Percentiles rank a stretch among this genome's conserved stretches.
Evolutionary conservation across 2,113 vertebrate genomes (phyloP).

Genomic region (Eclectus roratus): DNA sequence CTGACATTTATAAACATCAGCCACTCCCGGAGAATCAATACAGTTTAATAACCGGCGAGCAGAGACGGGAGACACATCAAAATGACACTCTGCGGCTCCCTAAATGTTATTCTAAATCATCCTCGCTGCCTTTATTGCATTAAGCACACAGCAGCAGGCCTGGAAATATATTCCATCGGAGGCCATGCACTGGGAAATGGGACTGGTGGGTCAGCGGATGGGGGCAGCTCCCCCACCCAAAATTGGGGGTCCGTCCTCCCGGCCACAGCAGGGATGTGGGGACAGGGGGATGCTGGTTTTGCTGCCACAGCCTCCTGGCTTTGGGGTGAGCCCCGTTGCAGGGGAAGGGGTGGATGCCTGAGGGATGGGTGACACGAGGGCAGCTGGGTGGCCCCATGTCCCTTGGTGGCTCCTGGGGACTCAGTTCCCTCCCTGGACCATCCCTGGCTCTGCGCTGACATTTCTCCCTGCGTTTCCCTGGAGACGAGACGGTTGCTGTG

Average conservation of each 20-base stretch:
- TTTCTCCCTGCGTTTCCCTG: slow-evolving; percentile 55
- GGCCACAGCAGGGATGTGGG: fast-evolving
- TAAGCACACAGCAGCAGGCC: slow-evolving; percentile 3
- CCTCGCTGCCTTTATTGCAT: slow-evolving; percentile 52
- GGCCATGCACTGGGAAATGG: neutral
- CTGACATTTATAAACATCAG: slow-evolving; percentile 70
- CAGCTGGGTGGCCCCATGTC: fast-evolving
- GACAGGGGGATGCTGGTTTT: neutral
- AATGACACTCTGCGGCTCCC: slow-evolving; percentile 57
- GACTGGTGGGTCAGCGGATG: neutral
- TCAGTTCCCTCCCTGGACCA: neutral
- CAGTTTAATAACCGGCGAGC: slow-evolving; percentile 62
- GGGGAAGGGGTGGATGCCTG: neutral
- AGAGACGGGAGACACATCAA: slow-evolving; percentile 66
- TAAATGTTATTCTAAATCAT: slow-evolving; percentile 73
- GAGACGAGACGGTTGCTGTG: slow-evolving; percentile 72
- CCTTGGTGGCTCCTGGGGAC: neutral
- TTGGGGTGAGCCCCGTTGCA: fast-evolving
- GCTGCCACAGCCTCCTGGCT: neutral
- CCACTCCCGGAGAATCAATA: slow-evolving; percentile 49
- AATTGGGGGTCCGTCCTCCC: neutral
- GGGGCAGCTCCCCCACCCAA: neutral
- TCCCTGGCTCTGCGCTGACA: neutral
- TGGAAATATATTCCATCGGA: slow-evolving; percentile 32
- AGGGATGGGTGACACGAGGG: neutral